Evolutionary conservation across 2,797 vertebrate species (phyloP), one percentile per base, ranked within the genome.

Genomic region (Urosaurus nigricauda): DNA sequence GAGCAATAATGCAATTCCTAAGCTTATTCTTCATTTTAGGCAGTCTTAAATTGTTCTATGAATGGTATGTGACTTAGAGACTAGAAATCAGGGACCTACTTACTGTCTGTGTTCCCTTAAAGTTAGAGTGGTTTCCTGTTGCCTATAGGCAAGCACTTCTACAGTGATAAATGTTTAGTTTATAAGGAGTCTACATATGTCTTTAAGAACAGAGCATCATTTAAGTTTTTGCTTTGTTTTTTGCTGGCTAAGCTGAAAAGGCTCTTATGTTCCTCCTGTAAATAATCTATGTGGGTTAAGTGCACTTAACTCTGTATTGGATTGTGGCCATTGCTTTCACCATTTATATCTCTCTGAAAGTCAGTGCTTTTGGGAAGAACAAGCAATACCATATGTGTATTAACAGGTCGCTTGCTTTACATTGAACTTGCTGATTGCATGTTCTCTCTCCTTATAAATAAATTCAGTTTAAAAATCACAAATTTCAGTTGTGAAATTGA

Each of bases 381-480:
- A 74, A 56, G 14, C 35, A 37, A 4, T 37, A 56, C 21, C 56
- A 1, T 35, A 58, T 74, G 32, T 29, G 17, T 35, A 9, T 16
- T 68, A 63, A 24, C n/a, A 71, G 71, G 65, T 5, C n/a, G 26
- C 16, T 32, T 83, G 40, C n/a, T 83, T 68, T 47, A n/a, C 60
- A 70, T 14, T 12, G 56, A 63, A 81, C 58, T 51, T 51, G 82
- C 40, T 70, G 29, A 58, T 29, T 51, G 91, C 79, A 40, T 73
- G 90, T 53, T 40, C 2, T 71, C 51, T 75, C 13, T 75, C 16
- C 53, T 58, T 37, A n/a, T 21, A 1, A 74, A 90, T 89, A 1
- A 2, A 0, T 29, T 5, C 13, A 65, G 51, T 43, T 0, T 0
- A 21, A 19, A 24, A 37, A 24, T 32, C 56, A 40, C 71, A 0